These are phyloP conservation scores for Xanthorhoe spadicearia DNA, from an alignment of 2,888 invertebrate genomes.

Conservation along the genomic window DNA sequence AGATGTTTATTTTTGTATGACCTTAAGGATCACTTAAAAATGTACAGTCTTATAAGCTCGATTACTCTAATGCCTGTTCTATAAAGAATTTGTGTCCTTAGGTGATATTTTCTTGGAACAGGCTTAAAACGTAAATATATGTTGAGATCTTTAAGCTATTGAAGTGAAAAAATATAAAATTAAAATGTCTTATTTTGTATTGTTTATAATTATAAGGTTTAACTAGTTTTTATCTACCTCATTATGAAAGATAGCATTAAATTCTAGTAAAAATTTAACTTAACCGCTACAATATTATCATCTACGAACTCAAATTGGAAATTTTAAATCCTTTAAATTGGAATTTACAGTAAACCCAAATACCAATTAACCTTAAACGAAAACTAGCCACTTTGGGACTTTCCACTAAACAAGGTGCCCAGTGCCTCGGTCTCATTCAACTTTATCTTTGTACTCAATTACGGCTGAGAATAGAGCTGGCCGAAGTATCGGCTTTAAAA, in stretches of 20 bases:
- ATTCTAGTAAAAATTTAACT: not conserved
- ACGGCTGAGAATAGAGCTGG: slow-evolving; percentile 22
- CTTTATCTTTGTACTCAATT: slow-evolving; percentile 46
- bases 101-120: too few species aligned
- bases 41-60: too few species aligned
- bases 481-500: slow-evolving; percentile 16
- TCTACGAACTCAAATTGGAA: not conserved
- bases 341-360: slow-evolving; percentile 23
- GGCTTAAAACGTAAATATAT: too few species aligned
- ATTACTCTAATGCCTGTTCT: too few species aligned
- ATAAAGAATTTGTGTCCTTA: too few species aligned
- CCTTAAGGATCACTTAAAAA: too few species aligned
- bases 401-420: slow-evolving; percentile 40
- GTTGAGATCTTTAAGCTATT: too few species aligned
- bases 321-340: slow-evolving; percentile 20
- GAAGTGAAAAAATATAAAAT: too few species aligned
- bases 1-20: too few species aligned
- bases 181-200: too few species aligned
- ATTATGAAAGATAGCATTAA: not conserved
- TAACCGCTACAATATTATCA: not conserved
- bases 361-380: slow-evolving; percentile 41
- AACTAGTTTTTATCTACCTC: too few species aligned
- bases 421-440: slow-evolving; percentile 43
- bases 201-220: too few species aligned
- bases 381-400: slow-evolving; percentile 39